A percentile compares a stretch with the other conserved stretches of the same genome.
These are phyloP conservation scores for Leucania comma DNA, from an alignment of 2,888 invertebrate genomes.

Conservation along the genomic window DNA sequence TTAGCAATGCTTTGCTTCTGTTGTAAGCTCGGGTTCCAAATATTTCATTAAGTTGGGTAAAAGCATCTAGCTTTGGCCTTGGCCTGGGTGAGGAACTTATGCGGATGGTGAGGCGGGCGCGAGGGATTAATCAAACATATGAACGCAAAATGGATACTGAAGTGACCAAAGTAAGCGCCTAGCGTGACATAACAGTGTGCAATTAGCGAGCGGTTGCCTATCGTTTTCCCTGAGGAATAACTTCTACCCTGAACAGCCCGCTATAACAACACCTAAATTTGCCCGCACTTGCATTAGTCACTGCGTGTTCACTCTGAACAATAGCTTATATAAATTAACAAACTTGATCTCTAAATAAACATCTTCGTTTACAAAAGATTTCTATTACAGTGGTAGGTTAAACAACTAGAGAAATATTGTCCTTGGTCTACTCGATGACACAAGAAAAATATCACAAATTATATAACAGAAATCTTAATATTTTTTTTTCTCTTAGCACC, in stretches of 20 bases:
- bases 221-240: not conserved
- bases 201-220: not conserved
- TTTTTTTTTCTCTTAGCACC: conserved; percentile 74
- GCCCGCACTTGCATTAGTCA: not conserved
- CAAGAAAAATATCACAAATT: not conserved
- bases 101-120: not conserved
- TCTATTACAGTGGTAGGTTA: conserved; percentile 1
- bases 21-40: conserved; percentile 27
- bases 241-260: no score
- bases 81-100: not conserved
- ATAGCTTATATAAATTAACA: not conserved
- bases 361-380: conserved; percentile 20
- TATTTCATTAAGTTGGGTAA: conserved; percentile 16
- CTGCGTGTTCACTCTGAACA: not conserved
- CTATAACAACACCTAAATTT: not conserved
- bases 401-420: conserved; percentile 27
- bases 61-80: conserved; percentile 4
- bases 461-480: conserved; percentile 3
- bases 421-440: not conserved
- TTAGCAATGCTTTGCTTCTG: conserved; percentile 22
- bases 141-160: not conserved
- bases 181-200: not conserved
- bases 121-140: not conserved
- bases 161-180: not conserved
- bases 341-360: conserved; percentile 18